Evolutionary conservation across 2,797 vertebrate species (phyloP).

Genomic region (Xenentodon cancila): DNA sequence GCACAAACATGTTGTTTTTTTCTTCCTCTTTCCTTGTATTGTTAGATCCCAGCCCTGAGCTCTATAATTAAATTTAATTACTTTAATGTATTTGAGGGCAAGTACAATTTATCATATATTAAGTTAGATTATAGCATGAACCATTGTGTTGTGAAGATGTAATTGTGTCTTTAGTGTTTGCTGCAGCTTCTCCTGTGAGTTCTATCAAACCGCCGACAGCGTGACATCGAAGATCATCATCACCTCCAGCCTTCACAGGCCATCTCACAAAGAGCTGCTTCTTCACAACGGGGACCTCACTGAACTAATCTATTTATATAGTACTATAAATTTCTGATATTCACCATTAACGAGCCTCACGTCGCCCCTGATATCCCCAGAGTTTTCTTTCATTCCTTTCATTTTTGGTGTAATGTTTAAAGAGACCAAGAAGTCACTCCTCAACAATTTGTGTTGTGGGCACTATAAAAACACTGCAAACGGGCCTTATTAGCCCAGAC

Average conservation of each 20-base stretch:
- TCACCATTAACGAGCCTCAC: background rate
- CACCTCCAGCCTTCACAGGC: background rate
- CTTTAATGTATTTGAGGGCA: background rate
- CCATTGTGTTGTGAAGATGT: conserved; percentile 22
- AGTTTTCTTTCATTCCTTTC: conserved; percentile 15
- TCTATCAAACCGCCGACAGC: conserved; percentile 28
- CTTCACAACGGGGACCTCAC: conserved; percentile 2
- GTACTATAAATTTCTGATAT: background rate
- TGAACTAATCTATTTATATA: background rate
- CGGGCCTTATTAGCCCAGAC: conserved; percentile 37
- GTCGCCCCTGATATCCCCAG: background rate
- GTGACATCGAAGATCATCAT: conserved; percentile 40
- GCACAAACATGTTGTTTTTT: background rate
- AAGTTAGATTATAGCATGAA: conserved; percentile 1
- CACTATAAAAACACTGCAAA: conserved; percentile 38
- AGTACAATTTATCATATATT: background rate
- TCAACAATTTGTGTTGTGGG: conserved; percentile 16
- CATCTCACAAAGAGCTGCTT: background rate
- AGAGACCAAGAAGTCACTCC: conserved; percentile 23
- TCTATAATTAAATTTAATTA: background rate
- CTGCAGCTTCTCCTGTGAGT: conserved; percentile 16
- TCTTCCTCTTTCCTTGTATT: background rate
- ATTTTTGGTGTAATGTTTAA: conserved; percentile 7
- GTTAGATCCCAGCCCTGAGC: background rate
- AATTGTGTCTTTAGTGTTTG: conserved; percentile 2